Percentiles rank a stretch among this genome's conserved stretches.
Conservation (phyloP, 2,113 vertebrate genomes). For the Ciconia maguari region DNA sequence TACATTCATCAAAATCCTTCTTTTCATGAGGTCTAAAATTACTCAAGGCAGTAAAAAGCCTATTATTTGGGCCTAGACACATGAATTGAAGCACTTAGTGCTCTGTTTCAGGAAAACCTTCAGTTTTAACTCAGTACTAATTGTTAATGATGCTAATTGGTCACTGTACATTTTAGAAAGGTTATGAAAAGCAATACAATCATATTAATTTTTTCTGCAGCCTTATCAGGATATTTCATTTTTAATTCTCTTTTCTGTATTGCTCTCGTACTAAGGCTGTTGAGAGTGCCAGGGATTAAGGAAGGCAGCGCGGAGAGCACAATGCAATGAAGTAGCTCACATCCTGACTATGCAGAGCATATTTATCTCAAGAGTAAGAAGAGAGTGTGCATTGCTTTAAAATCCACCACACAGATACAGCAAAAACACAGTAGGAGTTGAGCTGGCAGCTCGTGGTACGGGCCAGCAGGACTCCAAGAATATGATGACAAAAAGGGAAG, state of each 20-base stretch:
- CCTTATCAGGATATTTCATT: not conserved
- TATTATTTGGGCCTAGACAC: not conserved
- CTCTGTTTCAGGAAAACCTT: not conserved
- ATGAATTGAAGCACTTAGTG: not conserved
- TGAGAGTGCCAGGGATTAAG: not conserved
- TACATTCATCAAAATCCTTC: not conserved
- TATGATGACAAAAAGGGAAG: not conserved
- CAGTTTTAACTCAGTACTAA: not conserved
- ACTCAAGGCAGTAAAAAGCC: not conserved
- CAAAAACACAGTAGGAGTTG: constrained; percentile 6
- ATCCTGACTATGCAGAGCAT: not conserved
- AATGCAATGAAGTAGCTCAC: not conserved
- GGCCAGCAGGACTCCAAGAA: not conserved
- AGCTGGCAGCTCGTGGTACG: not conserved
- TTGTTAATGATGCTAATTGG: not conserved
- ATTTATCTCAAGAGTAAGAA: not conserved
- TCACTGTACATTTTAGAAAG: not conserved
- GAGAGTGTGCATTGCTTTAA: not conserved
- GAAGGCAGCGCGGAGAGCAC: not conserved
- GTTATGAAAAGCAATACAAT: not conserved
- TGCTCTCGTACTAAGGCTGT: not conserved
- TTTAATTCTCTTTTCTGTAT: not conserved
- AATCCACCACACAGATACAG: not conserved
- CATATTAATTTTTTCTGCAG: not conserved
- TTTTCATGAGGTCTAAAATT: not conserved